Evolutionary conservation across 2,113 vertebrate species (phyloP).

Genomic region (Bubo bubo): DNA sequence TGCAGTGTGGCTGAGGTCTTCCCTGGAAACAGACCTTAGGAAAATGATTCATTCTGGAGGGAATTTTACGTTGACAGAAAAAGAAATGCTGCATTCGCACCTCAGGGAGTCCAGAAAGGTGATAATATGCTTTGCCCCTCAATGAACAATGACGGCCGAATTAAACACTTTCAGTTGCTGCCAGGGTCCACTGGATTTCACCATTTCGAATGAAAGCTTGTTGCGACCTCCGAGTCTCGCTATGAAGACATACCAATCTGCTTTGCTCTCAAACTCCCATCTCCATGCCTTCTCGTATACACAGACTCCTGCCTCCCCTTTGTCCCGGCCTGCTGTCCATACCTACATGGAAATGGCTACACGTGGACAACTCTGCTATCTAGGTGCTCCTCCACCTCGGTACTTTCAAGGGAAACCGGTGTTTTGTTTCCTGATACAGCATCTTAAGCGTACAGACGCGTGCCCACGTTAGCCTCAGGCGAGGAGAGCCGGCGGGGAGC

Average conservation of each 20-base stretch:
- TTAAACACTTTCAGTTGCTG: not conserved
- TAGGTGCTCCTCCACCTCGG: not conserved
- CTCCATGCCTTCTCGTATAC: not conserved
- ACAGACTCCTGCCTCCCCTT: not conserved
- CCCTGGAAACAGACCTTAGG: not conserved
- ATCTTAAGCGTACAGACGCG: fast-evolving
- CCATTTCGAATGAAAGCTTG: not conserved
- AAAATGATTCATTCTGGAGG: not conserved
- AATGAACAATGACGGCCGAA: not conserved
- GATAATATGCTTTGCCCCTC: fast-evolving
- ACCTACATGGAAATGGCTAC: fast-evolving
- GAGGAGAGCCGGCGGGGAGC: not conserved
- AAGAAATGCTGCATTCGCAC: not conserved
- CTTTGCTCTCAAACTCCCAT: not conserved
- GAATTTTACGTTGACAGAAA: not conserved
- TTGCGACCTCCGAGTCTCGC: not conserved
- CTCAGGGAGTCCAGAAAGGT: not conserved
- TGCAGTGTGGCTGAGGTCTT: not conserved
- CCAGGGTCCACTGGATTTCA: not conserved
- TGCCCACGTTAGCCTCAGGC: fast-evolving
- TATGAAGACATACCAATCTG: not conserved
- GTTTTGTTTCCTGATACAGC: not conserved
- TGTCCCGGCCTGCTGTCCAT: not conserved
- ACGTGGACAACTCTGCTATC: not conserved
- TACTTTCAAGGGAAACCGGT: fast-evolving